A percentile compares a stretch with the other conserved stretches of the same genome.
phyloP scores from a whole-genome alignment of 2,888 invertebrate species.

The Boloria euphrosyne region DNA sequence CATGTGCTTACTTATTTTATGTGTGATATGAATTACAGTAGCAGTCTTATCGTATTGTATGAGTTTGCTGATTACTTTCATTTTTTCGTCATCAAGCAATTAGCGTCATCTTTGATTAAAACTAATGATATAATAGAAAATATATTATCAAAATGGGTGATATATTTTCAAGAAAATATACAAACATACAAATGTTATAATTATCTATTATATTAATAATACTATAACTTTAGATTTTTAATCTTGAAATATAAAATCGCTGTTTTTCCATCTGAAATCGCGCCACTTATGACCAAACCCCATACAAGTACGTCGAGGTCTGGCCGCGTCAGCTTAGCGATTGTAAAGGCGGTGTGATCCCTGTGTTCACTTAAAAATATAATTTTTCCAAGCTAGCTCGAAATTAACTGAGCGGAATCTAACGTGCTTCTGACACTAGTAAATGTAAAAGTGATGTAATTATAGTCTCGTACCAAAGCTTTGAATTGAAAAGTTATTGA shows the following conservation, averaged over 20 bases:
- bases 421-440: conserved; percentile 26
- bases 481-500: background rate
- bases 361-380: conserved; percentile 48
- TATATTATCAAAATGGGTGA: no score
- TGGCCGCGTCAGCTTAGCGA: conserved; percentile 65
- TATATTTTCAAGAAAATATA: no score
- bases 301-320: conserved; percentile 51
- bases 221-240: no score
- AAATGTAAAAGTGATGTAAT: conserved; percentile 12
- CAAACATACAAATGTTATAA: no score
- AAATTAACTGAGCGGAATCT: conserved; percentile 22
- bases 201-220: no score
- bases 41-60: background rate
- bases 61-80: no score
- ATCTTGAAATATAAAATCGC: no score
- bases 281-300: conserved; percentile 34
- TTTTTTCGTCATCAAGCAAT: no score
- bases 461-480: background rate
- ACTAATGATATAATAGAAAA: no score
- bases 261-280: conserved; percentile 26
- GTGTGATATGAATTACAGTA: background rate
- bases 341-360: conserved; percentile 63
- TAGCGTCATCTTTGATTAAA: no score
- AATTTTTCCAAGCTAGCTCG: conserved; percentile 38
- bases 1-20: background rate